phyloP scores from a whole-genome alignment of 1,140 invertebrate genomes.

The Campoletis sonorensis region DNA sequence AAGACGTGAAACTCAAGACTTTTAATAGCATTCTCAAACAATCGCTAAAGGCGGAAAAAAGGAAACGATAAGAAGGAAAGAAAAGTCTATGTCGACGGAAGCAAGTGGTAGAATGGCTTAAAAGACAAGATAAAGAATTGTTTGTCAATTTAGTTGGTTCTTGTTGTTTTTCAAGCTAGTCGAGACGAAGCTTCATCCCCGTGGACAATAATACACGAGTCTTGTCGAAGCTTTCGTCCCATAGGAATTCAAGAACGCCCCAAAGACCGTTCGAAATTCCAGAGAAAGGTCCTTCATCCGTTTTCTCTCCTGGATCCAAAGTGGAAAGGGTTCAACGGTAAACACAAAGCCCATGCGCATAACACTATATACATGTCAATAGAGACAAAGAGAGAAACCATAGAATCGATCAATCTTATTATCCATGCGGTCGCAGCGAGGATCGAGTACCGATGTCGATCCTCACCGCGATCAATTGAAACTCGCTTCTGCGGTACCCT shows the following conservation, averaged over 20 bases:
- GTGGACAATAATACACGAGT: background rate
- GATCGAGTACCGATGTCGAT: constrained; percentile 14
- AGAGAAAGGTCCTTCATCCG: constrained; percentile 4
- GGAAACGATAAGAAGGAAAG: background rate
- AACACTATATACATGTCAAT: background rate
- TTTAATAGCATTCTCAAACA: constrained; percentile 36
- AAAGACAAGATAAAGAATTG: background rate
- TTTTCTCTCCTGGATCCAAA: background rate
- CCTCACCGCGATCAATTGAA: background rate
- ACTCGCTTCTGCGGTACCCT: background rate
- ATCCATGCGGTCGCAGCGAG: background rate
- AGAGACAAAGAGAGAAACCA: constrained; percentile 7
- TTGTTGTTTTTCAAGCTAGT: background rate
- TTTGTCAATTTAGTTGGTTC: background rate
- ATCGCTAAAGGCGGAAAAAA: constrained; percentile 8
- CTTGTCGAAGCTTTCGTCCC: background rate
- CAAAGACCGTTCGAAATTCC: constrained; percentile 10
- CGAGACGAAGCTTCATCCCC: background rate
- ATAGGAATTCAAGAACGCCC: background rate
- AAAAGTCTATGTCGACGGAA: background rate
- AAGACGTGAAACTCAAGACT: background rate
- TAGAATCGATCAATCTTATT: constrained; percentile 39
- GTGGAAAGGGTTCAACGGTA: background rate
- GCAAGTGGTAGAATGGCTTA: constrained; percentile 3
- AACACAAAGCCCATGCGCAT: background rate